A percentile compares a stretch with the other conserved stretches of the same genome.
phyloP scores from a whole-genome alignment of 2,888 invertebrate genomes.

The Drosophila multiciliata region DNA sequence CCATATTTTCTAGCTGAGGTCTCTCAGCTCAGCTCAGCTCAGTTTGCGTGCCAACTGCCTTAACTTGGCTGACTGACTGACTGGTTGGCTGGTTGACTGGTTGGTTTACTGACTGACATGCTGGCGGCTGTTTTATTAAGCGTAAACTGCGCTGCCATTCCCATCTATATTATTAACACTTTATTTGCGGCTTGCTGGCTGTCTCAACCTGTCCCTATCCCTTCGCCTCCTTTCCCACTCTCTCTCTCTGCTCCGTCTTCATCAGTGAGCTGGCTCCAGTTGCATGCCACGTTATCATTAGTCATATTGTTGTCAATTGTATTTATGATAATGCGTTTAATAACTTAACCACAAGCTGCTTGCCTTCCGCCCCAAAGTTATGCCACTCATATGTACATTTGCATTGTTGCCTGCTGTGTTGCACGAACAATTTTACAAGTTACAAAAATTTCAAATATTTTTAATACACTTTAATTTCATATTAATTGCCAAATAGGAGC shows the following conservation, averaged over 20 bases:
- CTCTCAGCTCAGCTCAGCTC: conserved; percentile 45
- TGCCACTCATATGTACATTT: conserved; percentile 34
- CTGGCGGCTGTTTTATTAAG: conserved; percentile 71
- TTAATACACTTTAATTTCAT: conserved; percentile 34
- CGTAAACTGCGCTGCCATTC: conserved; percentile 75
- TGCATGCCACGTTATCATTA: conserved; percentile 79
- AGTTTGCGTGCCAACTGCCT: conserved; percentile 62
- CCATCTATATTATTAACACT: conserved; percentile 82
- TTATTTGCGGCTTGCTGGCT: conserved; percentile 64
- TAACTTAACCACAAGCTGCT: conserved; percentile 72
- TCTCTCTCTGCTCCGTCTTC: conserved; percentile 28
- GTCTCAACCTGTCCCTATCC: conserved; percentile 5
- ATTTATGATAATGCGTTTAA: conserved; percentile 79
- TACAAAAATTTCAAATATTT: conserved; percentile 31
- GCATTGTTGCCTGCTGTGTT: conserved; percentile 38
- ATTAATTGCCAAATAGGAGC: conserved; percentile 48
- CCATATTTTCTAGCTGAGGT: conserved; percentile 39
- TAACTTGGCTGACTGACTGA: conserved; percentile 34
- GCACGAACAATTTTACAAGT: conserved; percentile 36
- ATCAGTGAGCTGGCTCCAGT: conserved; percentile 50
- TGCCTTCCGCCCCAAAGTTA: conserved; percentile 32
- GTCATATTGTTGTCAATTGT: conserved; percentile 81
- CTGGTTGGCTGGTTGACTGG: conserved; percentile 31
- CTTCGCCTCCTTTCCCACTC: not conserved
- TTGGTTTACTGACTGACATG: conserved; percentile 46